Percentiles rank a stretch among this genome's conserved stretches.
Conservation (phyloP, 2,888 invertebrate species). For the Zelleria hepariella region DNA sequence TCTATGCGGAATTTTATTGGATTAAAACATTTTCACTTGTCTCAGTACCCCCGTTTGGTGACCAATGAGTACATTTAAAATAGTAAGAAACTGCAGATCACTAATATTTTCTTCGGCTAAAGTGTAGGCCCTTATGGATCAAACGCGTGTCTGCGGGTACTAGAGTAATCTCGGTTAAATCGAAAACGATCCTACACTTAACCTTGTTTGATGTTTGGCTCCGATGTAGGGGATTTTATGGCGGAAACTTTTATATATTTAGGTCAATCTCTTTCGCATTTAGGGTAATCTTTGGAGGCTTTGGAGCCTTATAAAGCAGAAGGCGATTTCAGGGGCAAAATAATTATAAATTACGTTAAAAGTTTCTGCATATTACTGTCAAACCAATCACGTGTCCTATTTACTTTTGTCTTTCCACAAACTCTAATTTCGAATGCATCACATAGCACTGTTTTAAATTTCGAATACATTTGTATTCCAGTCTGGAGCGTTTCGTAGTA, state of each 20-base stretch:
- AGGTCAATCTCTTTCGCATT: background rate
- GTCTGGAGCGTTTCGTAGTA: background rate
- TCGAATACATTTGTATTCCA: background rate
- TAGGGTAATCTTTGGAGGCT: background rate
- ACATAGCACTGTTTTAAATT: background rate
- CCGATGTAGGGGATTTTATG: background rate
- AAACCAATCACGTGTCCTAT: background rate
- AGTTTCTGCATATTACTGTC: background rate
- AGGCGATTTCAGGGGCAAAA: no score
- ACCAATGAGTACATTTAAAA: background rate
- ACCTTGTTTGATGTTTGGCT: background rate
- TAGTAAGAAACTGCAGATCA: background rate
- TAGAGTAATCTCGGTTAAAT: background rate
- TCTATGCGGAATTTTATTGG: background rate
- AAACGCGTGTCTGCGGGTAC: background rate
- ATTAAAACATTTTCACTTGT: background rate
- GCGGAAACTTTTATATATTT: background rate
- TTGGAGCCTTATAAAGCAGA: no score
- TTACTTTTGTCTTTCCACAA: background rate
- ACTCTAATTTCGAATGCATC: background rate
- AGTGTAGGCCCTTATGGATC: background rate
- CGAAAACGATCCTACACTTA: background rate
- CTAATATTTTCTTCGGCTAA: background rate
- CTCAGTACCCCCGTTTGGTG: background rate
- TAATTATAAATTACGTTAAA: no score